Base-by-base conservation (phyloP, 1,140 invertebrate genomes). In the Drosophila parabipectinata region DNA sequence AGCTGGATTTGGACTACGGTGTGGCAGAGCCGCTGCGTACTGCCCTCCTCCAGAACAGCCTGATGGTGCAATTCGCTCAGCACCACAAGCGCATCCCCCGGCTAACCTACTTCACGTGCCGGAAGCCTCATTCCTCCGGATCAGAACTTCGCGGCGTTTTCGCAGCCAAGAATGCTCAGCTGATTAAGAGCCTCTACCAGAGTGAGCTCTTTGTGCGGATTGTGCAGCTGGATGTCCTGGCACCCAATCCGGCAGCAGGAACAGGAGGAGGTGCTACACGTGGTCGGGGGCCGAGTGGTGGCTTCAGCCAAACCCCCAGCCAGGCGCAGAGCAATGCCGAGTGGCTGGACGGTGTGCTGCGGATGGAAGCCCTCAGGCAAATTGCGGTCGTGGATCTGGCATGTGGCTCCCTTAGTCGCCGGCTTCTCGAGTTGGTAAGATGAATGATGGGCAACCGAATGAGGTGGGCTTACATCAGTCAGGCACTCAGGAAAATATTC, bases 91-190 rank as follows among this genome's bases (percentile, higher is more conserved):
- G 87, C 66, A 91, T 91, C 68, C 84, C 88, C 51, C 66, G 90
- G 57, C 58, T 91, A 62, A 91, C 80, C 61, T 90, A 79, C 67
- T 91, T 89, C 68, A 89, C 87, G 62, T 91, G 90, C 79, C 81
- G 68, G 72, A 69, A 73, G 57, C 66, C 59, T 41, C 66, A 58
- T 30, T 44, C 60, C 60, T 28, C 45, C 45, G 41, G 54, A 18
- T 51, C 57, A 57, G 67, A 76, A 37, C 57, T 83, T 24, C 76
- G 58, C 63, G 61, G 44, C 45, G 73, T 72, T 64, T 77, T 82
- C 67, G 53, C 50, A 72, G 75, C 64, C 54, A 82, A 83, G 83
- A 88, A 77, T 88, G 62, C 47, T 50, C 61, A 83, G 66, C 68
- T 88, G 80, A 81, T 91, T 84, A 76, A 80, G 69, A 64, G 52